Evolutionary conservation across 2,797 vertebrate genomes (phyloP).

Genomic region (Lagocephalus sceleratus): DNA sequence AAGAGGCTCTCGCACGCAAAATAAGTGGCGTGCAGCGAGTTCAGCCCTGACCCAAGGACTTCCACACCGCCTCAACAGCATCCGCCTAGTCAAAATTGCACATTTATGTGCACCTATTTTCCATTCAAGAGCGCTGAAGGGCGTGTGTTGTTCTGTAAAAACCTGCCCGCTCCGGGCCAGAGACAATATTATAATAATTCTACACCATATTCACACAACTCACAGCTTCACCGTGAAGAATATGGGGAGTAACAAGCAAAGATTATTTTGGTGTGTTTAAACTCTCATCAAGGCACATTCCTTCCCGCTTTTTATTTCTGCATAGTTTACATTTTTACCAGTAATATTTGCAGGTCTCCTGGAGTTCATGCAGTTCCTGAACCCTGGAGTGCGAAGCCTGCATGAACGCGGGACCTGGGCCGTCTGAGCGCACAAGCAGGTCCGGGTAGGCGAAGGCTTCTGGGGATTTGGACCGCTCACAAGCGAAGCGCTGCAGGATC

Average conservation of each 20-base stretch:
- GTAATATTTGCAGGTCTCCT: constrained; percentile 2
- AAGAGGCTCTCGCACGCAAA: constrained; percentile 66
- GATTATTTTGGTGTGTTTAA: constrained; percentile 29
- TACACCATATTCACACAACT: constrained; percentile 20
- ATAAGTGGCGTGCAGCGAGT: constrained; percentile 41
- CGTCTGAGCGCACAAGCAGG: constrained; percentile 15
- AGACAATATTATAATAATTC: constrained; percentile 38
- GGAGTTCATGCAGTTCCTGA: constrained; percentile 32
- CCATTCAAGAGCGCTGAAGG: constrained; percentile 4
- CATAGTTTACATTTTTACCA: constrained; percentile 30
- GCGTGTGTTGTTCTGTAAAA: constrained; percentile 14
- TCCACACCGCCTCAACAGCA: constrained; percentile 36
- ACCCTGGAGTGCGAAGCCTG: constrained; percentile 8
- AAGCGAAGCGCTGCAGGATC: constrained; percentile 38
- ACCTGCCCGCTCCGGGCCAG: constrained; percentile 13
- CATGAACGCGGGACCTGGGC: constrained; percentile 35
- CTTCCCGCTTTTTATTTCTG: constrained; percentile 23
- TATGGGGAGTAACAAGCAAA: constrained; percentile 37
- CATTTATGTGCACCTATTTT: constrained; percentile 16
- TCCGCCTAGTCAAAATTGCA: neutral
- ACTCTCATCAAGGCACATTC: constrained; percentile 22
- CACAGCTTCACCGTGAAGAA: constrained; percentile 15
- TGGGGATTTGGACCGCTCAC: constrained; percentile 57
- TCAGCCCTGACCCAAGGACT: constrained; percentile 51
- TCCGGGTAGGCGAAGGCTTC: constrained; percentile 19